These are phyloP conservation scores for Buathra laborator DNA, from an alignment of 2,888 invertebrate species.

Conservation along the genomic window DNA sequence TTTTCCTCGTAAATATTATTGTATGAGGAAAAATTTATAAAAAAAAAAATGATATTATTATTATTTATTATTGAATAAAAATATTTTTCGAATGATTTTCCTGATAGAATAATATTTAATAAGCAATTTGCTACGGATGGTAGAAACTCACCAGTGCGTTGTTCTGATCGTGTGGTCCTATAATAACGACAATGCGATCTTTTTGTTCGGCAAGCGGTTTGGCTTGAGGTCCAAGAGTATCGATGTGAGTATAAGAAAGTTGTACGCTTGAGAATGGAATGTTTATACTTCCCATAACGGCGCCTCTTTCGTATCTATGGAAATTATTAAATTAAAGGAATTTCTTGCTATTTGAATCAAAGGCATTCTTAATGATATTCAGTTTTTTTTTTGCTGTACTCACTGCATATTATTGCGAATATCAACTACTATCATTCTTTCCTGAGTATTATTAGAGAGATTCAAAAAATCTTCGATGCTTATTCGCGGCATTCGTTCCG, in stretches of 20 bases:
- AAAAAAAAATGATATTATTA: constrained; percentile 41
- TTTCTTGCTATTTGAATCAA: constrained; percentile 65
- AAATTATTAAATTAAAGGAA: constrained; percentile 73
- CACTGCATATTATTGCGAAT: constrained; percentile 89
- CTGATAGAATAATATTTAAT: constrained; percentile 16
- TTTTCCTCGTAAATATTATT: background rate
- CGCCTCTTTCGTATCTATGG: constrained; percentile 91
- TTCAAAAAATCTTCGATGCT: constrained; percentile 94
- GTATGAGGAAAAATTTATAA: background rate
- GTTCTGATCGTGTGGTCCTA: constrained; percentile 92
- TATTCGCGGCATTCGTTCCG: constrained; percentile 89
- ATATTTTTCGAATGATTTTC: background rate
- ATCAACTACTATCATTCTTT: constrained; percentile 89
- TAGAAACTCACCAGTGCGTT: constrained; percentile 88
- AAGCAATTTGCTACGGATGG: constrained; percentile 9
- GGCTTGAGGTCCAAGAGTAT: constrained; percentile 89
- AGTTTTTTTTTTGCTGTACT: constrained; percentile 73
- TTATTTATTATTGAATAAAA: no score
- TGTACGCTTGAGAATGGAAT: constrained; percentile 94
- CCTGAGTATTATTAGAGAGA: constrained; percentile 86
- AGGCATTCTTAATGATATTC: background rate
- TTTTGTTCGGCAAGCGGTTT: constrained; percentile 88
- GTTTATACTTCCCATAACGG: constrained; percentile 93
- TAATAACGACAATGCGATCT: constrained; percentile 90
- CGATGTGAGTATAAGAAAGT: constrained; percentile 89